These are phyloP conservation scores for Tricholaema leucomelas DNA, from an alignment of 2,113 vertebrate species.

Conservation along the genomic window DNA sequence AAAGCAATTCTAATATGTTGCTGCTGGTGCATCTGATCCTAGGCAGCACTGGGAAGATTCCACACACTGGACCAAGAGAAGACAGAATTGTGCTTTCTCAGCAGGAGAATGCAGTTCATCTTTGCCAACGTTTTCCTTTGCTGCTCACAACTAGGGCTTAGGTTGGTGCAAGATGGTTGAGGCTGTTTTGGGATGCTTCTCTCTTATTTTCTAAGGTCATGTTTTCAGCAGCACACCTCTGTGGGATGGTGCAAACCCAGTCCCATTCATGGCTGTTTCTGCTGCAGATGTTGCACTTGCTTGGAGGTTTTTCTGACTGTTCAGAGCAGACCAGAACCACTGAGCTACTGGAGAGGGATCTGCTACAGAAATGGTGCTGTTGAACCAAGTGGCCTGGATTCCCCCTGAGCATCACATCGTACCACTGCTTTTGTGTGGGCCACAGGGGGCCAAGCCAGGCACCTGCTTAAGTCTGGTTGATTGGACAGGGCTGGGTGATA, in stretches of 20 bases:
- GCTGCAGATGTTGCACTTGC: not conserved
- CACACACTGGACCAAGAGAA: not conserved
- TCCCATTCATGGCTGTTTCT: not conserved
- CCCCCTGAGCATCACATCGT: fast-evolving
- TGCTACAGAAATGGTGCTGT: not conserved
- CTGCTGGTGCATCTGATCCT: not conserved
- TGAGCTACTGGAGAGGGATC: not conserved
- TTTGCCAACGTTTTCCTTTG: not conserved
- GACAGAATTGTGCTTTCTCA: not conserved
- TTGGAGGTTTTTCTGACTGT: not conserved
- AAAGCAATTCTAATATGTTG: not conserved
- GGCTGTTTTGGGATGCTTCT: not conserved
- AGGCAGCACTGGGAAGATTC: not conserved
- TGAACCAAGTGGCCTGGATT: not conserved
- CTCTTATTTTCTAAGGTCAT: not conserved
- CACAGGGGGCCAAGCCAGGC: not conserved
- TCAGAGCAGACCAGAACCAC: not conserved
- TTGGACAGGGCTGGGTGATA: too few relatives aligned
- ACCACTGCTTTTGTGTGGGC: not conserved
- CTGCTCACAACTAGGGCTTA: not conserved
- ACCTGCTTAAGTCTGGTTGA: not conserved
- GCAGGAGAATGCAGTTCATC: not conserved
- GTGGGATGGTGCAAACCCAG: not conserved
- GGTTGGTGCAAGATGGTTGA: not conserved
- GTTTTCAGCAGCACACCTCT: not conserved